Base-by-base conservation (phyloP, 2,888 invertebrate genomes). In the Idaea biselata region DNA sequence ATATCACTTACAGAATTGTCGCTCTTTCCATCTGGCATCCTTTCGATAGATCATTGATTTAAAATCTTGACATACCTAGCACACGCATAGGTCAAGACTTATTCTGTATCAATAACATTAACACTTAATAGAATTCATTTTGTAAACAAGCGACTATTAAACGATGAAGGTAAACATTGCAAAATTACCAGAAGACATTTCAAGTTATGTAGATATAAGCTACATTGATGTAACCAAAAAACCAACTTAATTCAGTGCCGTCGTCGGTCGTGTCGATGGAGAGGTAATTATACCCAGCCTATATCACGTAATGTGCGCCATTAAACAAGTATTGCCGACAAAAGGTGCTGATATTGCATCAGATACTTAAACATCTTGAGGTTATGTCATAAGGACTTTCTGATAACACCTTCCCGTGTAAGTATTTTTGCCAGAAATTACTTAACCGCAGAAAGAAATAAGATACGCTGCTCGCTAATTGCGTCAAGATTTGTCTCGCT, bases 381-480 rank as follows among this genome's bases (percentile, higher is more conserved):
- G 44, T 44, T 44, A 44, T 44, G 44, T 44, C 7, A 44, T 44
- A 44, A 44, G 44, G 44, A 44, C 11, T 44, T 44, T 44, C 44
- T 44, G 44, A 44, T 44, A 44, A 44, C 44, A 44, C 44, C 14
- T 44, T 44, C 44, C 44, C 14, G 44, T 11, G 44, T 44, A 44
- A 14, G 25, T 25, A 25, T 44, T 44, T 44, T 8, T 32, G 11
- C 32, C 8, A 44, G 44, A 44, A 44, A 44, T 33, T 44, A 44
- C 44, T 44, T 44, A 44, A 44, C 44, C 44, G 44, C 44, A 44
- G 44, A 44, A 44, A 44, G 44, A 44, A 44, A 44, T 44, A 44
- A 8, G 44, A 44, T 44, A 44, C 14, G 44, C 14, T 44, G 14
- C 44, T 11, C 44, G 6, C 44, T 44, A 44, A 44, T 44, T 44